Base-by-base conservation (phyloP, 2,888 invertebrate genomes). In the Tuta absoluta region DNA sequence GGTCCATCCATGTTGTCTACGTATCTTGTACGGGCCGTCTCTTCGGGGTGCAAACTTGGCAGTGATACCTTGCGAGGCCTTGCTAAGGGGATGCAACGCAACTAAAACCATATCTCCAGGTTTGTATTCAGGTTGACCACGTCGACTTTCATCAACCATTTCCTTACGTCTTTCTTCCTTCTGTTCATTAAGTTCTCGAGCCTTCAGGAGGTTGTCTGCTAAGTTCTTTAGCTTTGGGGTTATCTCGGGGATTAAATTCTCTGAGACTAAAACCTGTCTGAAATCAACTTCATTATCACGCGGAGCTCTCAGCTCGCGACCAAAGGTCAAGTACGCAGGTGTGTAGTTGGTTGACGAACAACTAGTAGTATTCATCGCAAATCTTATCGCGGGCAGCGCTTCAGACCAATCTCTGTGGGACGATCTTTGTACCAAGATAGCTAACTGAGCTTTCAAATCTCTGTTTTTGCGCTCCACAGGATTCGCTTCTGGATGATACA, bases 401-500 rank as follows among this genome's bases (percentile, higher is more conserved):
- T 66, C 65, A 1, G 68, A 67, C 76, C 76, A 77, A 0, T 37
- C 28, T 0, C 58, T 33, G 61, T 76, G 77, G 2, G 73, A 28
- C 2, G 41, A 41, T 0, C 60, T 61, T 8, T 65, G 71, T 0
- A 74, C 0, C n/a, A n/a, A n/a, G n/a, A n/a, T n/a, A n/a, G n/a
- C n/a, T n/a, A n/a, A n/a, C n/a, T n/a, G n/a, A n/a, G 74, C 66
- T 12, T 79, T 79, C 0, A 80, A 48, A 7, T 76, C 75, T 2
- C 84, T 66, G 57, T 78, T 77, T 41, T 69, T 68, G 0, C 79
- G 63, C 63, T 81, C 80, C 0, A 74, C 78, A 0, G 78, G 81
- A 59, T 81, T 80, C 0, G 75, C 71, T 38, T 77, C 70, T 0
- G 79, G 79, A 48, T 81, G 77, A 63, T 81, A 78, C 0, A 76